Evolutionary conservation across 2,888 invertebrate genomes (phyloP).

Genomic region (Rhagium mordax): DNA sequence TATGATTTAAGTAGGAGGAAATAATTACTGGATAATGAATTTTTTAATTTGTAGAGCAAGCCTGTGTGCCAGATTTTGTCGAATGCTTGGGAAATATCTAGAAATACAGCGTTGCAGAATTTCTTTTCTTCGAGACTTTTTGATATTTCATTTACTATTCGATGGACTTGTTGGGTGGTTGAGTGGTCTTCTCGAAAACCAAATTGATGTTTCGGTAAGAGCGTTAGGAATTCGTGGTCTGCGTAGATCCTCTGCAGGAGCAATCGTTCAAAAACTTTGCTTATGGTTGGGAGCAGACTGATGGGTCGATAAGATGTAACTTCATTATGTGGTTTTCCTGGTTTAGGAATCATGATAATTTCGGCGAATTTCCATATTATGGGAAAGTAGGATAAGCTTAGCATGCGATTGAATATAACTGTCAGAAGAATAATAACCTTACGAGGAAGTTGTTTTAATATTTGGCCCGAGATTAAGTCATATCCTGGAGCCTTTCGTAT

Average conservation of each 20-base stretch:
- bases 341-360: not conserved
- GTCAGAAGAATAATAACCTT: not conserved
- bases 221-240: not conserved
- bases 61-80: not conserved
- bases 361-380: not conserved
- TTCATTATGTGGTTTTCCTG: not conserved
- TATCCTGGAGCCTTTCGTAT: not conserved
- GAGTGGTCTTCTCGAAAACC: constrained; percentile 20
- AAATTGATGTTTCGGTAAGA: constrained; percentile 22
- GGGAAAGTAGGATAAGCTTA: not conserved
- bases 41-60: not conserved
- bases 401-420: not conserved
- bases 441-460: too few species aligned
- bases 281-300: too few species aligned
- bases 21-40: not conserved
- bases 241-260: not conserved
- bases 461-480: not conserved
- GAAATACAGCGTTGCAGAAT: not conserved
- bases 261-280: not conserved
- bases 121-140: not conserved
- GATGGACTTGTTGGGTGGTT: constrained; percentile 19
- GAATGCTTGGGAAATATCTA: not conserved
- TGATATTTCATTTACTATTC: constrained; percentile 19
- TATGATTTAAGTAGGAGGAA: not conserved
- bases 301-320: not conserved